Conservation (phyloP, 1,140 invertebrate genomes). For the Octopus bimaculoides region DNA sequence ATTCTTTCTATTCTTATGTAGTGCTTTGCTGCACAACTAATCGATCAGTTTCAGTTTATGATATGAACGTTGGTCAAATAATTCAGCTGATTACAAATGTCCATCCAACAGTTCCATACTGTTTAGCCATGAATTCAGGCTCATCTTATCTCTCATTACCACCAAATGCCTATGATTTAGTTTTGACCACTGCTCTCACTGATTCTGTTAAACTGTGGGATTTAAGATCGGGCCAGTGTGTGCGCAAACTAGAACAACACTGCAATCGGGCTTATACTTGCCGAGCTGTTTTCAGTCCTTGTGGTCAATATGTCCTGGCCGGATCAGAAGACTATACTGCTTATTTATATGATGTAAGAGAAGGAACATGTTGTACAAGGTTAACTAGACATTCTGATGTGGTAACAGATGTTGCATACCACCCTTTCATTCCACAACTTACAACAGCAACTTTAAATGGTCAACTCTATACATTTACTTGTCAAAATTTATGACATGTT, state of each 20-base stretch:
- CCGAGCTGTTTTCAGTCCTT: constrained; percentile 51
- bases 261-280: constrained; percentile 48
- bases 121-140: constrained; percentile 52
- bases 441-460: constrained; percentile 25
- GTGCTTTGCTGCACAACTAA: constrained; percentile 54
- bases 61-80: constrained; percentile 53
- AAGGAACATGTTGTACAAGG: constrained; percentile 44
- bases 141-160: constrained; percentile 51
- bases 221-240: constrained; percentile 47
- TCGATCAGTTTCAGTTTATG: constrained; percentile 51
- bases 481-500: too few species aligned
- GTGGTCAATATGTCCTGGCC: constrained; percentile 50
- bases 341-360: constrained; percentile 50
- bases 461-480: constrained; percentile 10
- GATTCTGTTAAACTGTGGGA: constrained; percentile 60
- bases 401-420: constrained; percentile 49
- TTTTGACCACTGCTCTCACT: constrained; percentile 49
- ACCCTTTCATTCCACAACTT: constrained; percentile 41
- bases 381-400: constrained; percentile 49
- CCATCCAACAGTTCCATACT: constrained; percentile 49
- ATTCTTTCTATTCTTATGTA: constrained; percentile 56
- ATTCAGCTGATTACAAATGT: constrained; percentile 42
- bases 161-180: constrained; percentile 52
- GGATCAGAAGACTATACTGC: constrained; percentile 54
- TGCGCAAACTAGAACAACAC: constrained; percentile 49